These are phyloP conservation scores for Sorex maritimensis DNA, from an alignment of 2,797 vertebrate species.

Conservation along the genomic window DNA sequence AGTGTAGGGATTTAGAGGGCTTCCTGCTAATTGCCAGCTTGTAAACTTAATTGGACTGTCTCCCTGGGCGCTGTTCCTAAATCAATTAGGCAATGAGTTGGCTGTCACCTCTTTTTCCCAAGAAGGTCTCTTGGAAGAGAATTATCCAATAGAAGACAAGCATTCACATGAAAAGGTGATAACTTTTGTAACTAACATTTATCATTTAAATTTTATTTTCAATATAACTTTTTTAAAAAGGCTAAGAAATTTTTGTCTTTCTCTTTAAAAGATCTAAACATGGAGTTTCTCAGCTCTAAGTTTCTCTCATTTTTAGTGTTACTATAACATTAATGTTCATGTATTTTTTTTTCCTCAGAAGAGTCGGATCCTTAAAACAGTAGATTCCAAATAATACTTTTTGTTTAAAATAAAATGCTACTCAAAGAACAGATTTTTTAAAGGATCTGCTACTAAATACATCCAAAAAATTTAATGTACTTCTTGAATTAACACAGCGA, in stretches of 20 bases:
- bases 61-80: conserved; percentile 93
- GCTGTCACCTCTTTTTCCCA: conserved; percentile 92
- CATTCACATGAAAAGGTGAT: conserved; percentile 91
- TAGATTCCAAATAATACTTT: conserved; percentile 85
- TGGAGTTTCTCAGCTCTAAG: conserved; percentile 72
- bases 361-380: conserved; percentile 86
- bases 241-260: conserved; percentile 41
- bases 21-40: conserved; percentile 97
- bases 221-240: conserved; percentile 83
- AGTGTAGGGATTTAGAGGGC: conserved; percentile 95
- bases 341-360: conserved; percentile 82
- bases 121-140: conserved; percentile 91
- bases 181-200: conserved; percentile 92
- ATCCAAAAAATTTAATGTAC: conserved; percentile 86
- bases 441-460: conserved; percentile 86
- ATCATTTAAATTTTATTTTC: conserved; percentile 90
- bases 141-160: conserved; percentile 91
- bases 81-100: conserved; percentile 95
- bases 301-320: conserved; percentile 69
- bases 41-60: conserved; percentile 98
- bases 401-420: conserved; percentile 75
- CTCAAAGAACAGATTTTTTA: conserved; percentile 87
- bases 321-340: conserved; percentile 85
- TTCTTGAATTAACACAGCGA: conserved; percentile 86
- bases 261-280: conserved; percentile 77